Conservation (phyloP, 2,888 invertebrate species). For the Dione juno region DNA sequence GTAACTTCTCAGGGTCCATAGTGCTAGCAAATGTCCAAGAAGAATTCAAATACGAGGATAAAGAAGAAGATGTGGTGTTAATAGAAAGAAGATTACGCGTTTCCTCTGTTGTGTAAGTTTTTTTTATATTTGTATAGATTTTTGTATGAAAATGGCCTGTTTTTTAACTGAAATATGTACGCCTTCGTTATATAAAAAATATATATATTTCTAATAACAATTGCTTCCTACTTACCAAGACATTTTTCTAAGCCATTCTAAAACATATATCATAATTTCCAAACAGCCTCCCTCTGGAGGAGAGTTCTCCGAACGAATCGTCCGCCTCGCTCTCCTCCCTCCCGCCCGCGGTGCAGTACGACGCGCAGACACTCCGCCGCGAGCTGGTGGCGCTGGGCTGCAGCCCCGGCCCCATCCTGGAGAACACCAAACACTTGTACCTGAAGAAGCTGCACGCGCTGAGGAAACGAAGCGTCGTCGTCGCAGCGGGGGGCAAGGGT, state of each 20-base stretch:
- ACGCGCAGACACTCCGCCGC: constrained; percentile 85
- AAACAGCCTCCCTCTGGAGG: constrained; percentile 14
- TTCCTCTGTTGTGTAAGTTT: constrained; percentile 80
- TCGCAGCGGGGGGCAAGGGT: constrained; percentile 59
- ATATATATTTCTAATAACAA: no score
- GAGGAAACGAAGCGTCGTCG: constrained; percentile 63
- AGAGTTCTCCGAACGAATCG: constrained; percentile 61
- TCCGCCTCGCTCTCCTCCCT: constrained; percentile 80
- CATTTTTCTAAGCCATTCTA: no score
- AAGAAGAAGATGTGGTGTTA: constrained; percentile 87
- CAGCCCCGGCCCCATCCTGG: constrained; percentile 91
- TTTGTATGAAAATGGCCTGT: no score
- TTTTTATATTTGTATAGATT: neutral
- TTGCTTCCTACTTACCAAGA: no score
- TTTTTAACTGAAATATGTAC: no score
- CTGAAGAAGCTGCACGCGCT: constrained; percentile 87
- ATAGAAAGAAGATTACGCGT: constrained; percentile 85
- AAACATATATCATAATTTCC: no score
- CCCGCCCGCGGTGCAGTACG: constrained; percentile 85
- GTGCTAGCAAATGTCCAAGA: constrained; percentile 86
- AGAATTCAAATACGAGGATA: constrained; percentile 89
- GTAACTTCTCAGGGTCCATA: constrained; percentile 70
- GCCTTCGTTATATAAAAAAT: no score
- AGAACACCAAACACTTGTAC: constrained; percentile 90
- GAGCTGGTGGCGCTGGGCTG: constrained; percentile 87